Conservation (phyloP, 2,888 invertebrate genomes). For the Ceriagrion tenellum region DNA sequence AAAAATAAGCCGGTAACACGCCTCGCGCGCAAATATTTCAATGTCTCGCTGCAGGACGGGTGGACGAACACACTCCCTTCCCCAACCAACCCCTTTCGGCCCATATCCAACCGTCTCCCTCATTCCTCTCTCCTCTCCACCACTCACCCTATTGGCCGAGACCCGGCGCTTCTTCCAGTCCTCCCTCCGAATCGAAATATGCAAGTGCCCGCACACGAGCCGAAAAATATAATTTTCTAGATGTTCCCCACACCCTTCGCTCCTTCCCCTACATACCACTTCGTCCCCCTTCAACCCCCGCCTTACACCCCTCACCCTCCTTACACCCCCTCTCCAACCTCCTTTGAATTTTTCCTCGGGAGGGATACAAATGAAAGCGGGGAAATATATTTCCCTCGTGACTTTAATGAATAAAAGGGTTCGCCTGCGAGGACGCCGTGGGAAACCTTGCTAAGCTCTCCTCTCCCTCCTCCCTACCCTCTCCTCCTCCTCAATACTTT, state of each 20-base stretch:
- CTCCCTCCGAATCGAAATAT: background rate
- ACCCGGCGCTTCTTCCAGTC: background rate
- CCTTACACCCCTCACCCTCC: background rate
- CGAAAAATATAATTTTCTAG: conserved; percentile 36
- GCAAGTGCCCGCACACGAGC: conserved; percentile 32
- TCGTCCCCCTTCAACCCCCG: too few species aligned
- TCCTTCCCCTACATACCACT: too few species aligned
- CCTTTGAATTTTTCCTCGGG: conserved; percentile 19
- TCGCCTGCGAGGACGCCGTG: conserved; percentile 35
- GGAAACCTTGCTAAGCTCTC: conserved; percentile 38
- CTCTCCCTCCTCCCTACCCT: background rate
- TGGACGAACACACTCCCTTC: background rate
- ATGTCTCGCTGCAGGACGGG: conserved; percentile 12
- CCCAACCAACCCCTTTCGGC: background rate
- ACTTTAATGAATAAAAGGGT: conserved; percentile 65
- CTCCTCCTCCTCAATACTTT: background rate
- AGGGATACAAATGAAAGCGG: conserved; percentile 40
- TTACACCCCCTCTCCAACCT: background rate
- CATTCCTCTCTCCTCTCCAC: background rate
- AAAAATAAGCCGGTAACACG: conserved; percentile 19
- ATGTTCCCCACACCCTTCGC: conserved; percentile 7
- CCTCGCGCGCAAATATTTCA: conserved; percentile 26
- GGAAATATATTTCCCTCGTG: conserved; percentile 54
- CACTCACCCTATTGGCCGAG: background rate
- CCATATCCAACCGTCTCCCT: background rate